Evolutionary conservation across 2,113 vertebrate genomes (phyloP).

Genomic region (Eudyptes chrysolophus): DNA sequence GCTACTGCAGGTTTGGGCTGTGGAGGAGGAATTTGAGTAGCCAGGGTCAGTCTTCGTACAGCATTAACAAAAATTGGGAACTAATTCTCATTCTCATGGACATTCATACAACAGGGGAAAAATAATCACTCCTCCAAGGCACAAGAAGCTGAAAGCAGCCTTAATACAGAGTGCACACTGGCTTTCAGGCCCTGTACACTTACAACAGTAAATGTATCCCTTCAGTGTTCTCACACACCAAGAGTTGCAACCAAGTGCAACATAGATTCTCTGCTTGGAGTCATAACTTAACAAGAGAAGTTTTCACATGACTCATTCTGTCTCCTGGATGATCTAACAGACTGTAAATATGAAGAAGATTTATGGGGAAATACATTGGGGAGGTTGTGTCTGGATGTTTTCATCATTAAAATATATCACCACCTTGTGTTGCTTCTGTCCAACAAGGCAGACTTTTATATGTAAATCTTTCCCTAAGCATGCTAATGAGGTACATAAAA

Average conservation of each 20-base stretch:
- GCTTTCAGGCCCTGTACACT: neutral
- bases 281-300: neutral
- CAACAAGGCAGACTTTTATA: neutral
- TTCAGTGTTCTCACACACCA: neutral
- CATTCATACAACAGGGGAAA: neutral
- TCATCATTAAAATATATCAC: neutral
- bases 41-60: neutral
- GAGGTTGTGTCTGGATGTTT: neutral
- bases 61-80: neutral
- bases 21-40: neutral
- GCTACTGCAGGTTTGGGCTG: neutral
- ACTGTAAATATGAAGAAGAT: neutral
- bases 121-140: neutral
- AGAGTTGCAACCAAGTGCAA: neutral
- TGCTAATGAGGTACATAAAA: neutral
- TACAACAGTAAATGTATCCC: neutral
- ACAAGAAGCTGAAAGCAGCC: neutral
- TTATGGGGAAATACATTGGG: neutral
- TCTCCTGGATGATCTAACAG: neutral
- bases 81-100: neutral
- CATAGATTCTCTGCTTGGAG: neutral
- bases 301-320: neutral
- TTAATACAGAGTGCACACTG: neutral
- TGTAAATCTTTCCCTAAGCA: neutral
- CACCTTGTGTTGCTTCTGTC: neutral